phyloP scores from a whole-genome alignment of 2,113 vertebrate genomes.

The Corvus cornix region DNA sequence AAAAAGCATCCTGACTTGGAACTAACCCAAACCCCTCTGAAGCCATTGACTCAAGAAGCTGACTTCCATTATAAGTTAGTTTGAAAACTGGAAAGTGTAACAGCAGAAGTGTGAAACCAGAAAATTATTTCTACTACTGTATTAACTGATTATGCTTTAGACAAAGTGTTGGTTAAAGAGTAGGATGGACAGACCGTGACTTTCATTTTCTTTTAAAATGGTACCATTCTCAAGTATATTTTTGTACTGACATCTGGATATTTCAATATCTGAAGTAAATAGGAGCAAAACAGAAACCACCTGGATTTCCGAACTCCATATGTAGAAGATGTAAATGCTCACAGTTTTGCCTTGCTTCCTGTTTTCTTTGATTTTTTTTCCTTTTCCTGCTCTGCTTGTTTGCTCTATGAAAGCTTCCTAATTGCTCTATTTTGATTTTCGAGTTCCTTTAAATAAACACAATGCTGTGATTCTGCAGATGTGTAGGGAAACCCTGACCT shows the following conservation, averaged over 20 bases:
- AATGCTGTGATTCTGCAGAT: background rate
- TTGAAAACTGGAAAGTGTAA: background rate
- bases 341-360: conserved; percentile 8
- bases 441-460: background rate
- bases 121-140: background rate
- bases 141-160: background rate
- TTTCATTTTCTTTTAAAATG: background rate
- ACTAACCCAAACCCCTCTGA: background rate
- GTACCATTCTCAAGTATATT: background rate
- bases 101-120: background rate
- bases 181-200: background rate
- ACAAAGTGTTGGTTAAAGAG: background rate
- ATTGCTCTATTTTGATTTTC: conserved; percentile 25
- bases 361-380: conserved; percentile 6
- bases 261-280: conserved; percentile 45
- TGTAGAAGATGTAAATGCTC: conserved; percentile 31
- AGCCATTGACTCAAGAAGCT: background rate
- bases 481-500: conserved; percentile 9
- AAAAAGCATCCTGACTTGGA: background rate
- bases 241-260: conserved; percentile 40
- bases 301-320: conserved; percentile 33
- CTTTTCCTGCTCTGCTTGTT: background rate
- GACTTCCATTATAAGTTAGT: background rate
- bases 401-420: background rate
- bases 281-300: conserved; percentile 43